Evolutionary conservation across 2,888 invertebrate genomes (phyloP), one percentile per base, ranked within the genome.

Genomic region (Kryphioiulus occultus): DNA sequence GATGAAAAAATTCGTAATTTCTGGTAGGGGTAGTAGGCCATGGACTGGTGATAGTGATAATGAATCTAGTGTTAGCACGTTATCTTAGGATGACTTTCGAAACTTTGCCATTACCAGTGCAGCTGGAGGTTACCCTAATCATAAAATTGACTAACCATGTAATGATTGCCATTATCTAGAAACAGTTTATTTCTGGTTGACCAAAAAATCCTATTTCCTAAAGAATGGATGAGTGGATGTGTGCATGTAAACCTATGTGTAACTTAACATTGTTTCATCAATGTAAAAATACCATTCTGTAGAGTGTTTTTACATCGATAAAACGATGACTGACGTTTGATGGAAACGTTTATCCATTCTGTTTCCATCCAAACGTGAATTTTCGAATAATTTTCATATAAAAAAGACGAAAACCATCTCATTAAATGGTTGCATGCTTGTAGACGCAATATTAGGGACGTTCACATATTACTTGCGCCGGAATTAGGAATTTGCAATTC

Each of bases 371-470:
- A 15, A 68, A 10, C 68, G 26, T 68, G 26, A 68, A 30, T 78
- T 78, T 78, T 30, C 78, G 26, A 30, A 32, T 78, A 32, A 78
- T 30, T 78, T 78, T 15, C 15, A 26, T 78, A 9, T 30, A 17
- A 26, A 78, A 32, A 15, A 12, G 15, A 44, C n/a, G n/a, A 78
- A 15, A 22, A 78, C 15, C 17, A 78, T 78, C 78, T 30, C 12
- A 30, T 78, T 12, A 78, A 78, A 30, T 68, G 68, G 68, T 68
- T 68, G 22, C 26, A 68, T 68, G n/a, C 68, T 26, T 68, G 26
- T 68, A n/a, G n/a, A n/a, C 26, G 68, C 68, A 68, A 78, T 78
- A 78, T 30, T 78, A 26, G 78, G 78, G 78, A 78, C 78, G 78
- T 78, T 78, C 78, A 78, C 78, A 78, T 78, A 78, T 78, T 78